Evolutionary conservation across 2,113 vertebrate genomes (phyloP).

Genomic region (Platichthys flesus): DNA sequence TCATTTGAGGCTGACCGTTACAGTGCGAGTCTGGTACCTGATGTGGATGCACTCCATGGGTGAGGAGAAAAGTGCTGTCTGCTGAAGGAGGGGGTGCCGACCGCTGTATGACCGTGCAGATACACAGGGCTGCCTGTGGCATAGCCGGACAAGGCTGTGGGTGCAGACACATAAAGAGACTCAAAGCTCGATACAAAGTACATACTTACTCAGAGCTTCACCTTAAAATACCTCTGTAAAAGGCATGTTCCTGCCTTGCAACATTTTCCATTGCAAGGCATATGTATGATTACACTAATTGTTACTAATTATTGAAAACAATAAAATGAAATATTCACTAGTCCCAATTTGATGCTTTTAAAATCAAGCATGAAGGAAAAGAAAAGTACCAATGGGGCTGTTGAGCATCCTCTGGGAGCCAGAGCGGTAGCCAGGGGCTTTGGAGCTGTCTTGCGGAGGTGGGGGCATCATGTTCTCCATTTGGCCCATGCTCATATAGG

Average conservation of each 20-base stretch:
- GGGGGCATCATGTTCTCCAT: conserved; percentile 91
- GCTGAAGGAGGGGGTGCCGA: conserved; percentile 95
- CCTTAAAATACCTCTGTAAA: neutral
- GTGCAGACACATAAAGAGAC: conserved; percentile 73
- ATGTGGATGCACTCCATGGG: conserved; percentile 97
- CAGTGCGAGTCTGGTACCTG: conserved; percentile 82
- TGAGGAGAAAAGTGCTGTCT: conserved; percentile 99
- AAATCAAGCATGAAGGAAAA: neutral
- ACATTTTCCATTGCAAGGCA: neutral
- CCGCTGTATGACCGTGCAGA: conserved; percentile 90
- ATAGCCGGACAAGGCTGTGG: conserved; percentile 91
- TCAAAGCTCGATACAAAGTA: conserved; percentile 75
- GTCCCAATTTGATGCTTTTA: neutral
- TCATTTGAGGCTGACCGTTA: neutral
- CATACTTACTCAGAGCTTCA: conserved; percentile 62
- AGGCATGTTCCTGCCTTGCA: neutral
- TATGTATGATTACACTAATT: neutral
- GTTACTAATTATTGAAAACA: neutral
- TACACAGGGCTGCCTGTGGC: conserved; percentile 94
- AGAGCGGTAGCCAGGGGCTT: conserved; percentile 95
- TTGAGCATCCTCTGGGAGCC: conserved; percentile 92
- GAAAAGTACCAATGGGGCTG: conserved; percentile 89
- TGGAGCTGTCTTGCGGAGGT: conserved; percentile 89
- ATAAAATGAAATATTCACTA: neutral
- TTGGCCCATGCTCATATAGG: conserved; percentile 92